These are phyloP conservation scores for Saccostrea echinata DNA, from an alignment of 1,140 invertebrate genomes.

Conservation along the genomic window DNA sequence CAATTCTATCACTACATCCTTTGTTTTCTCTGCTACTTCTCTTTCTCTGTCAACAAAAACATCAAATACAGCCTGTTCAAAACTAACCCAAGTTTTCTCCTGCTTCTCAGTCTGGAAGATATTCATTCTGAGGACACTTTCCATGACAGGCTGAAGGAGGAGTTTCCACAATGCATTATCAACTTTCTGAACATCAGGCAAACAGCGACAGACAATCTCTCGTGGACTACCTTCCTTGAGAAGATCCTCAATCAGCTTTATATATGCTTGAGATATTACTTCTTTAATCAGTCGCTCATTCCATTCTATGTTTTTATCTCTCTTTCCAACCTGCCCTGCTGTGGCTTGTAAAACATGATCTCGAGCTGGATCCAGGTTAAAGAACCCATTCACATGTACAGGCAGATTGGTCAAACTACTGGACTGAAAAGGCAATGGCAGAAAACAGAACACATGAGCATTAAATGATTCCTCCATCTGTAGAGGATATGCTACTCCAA, in stretches of 20 bases:
- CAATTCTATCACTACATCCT: neutral
- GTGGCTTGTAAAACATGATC: conserved; percentile 53
- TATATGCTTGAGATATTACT: conserved; percentile 57
- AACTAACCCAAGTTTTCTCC: neutral
- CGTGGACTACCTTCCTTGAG: neutral
- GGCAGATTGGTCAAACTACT: conserved; percentile 69
- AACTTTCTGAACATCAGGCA: conserved; percentile 3
- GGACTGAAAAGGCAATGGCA: conserved; percentile 69
- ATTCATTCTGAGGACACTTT: neutral
- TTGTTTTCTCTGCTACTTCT: neutral
- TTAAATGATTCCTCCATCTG: neutral
- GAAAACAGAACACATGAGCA: conserved; percentile 67
- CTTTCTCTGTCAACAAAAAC: neutral
- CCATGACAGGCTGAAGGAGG: neutral
- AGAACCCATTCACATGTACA: conserved; percentile 75
- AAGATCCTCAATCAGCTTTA: conserved; percentile 41
- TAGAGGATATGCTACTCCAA: conserved; percentile 32
- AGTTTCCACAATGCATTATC: neutral
- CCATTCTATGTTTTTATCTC: conserved; percentile 56
- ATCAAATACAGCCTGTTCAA: conserved; percentile 10
- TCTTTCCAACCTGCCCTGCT: neutral
- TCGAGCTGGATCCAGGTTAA: conserved; percentile 70
- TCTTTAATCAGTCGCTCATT: conserved; percentile 67
- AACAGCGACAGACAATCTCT: neutral
- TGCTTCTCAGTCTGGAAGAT: neutral